Percentiles rank a stretch among this genome's conserved stretches.
Conservation (phyloP, 1,140 invertebrate genomes). For the Drosophila burlai region DNA sequence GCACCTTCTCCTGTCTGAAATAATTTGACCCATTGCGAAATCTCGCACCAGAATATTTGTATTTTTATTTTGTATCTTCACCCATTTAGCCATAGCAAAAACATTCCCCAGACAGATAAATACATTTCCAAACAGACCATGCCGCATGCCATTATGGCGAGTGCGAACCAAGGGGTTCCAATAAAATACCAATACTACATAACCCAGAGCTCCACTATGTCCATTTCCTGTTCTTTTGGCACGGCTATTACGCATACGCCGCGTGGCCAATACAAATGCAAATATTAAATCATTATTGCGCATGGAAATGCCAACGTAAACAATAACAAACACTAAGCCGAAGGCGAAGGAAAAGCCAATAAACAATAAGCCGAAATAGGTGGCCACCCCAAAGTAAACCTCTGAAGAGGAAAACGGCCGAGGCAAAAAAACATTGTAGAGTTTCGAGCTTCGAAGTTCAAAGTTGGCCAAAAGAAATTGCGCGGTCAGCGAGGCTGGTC, state of each 20-base stretch:
- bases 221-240: conserved; percentile 61
- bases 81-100: conserved; percentile 11
- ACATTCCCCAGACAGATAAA: conserved; percentile 29
- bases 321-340: conserved; percentile 51
- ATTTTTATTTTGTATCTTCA: neutral
- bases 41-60: neutral
- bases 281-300: conserved; percentile 75
- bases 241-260: conserved; percentile 72
- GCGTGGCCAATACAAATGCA: conserved; percentile 66
- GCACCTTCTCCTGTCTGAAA: conserved; percentile 4
- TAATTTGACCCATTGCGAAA: conserved; percentile 28
- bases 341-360: conserved; percentile 47
- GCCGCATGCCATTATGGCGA: neutral
- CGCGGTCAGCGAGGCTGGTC: conserved; percentile 48
- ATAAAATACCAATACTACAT: conserved; percentile 7
- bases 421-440: neutral
- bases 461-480: conserved; percentile 74
- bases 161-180: conserved; percentile 12
- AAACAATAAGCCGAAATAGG: conserved; percentile 52
- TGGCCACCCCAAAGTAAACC: conserved; percentile 52
- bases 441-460: conserved; percentile 45
- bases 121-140: conserved; percentile 30
- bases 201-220: conserved; percentile 19
- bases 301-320: conserved; percentile 54
- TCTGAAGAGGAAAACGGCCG: neutral